A percentile compares a stretch with the other conserved stretches of the same genome.
Evolutionary conservation across 2,797 vertebrate species (phyloP).

Genomic region (Neosilurus mollespiculum): DNA sequence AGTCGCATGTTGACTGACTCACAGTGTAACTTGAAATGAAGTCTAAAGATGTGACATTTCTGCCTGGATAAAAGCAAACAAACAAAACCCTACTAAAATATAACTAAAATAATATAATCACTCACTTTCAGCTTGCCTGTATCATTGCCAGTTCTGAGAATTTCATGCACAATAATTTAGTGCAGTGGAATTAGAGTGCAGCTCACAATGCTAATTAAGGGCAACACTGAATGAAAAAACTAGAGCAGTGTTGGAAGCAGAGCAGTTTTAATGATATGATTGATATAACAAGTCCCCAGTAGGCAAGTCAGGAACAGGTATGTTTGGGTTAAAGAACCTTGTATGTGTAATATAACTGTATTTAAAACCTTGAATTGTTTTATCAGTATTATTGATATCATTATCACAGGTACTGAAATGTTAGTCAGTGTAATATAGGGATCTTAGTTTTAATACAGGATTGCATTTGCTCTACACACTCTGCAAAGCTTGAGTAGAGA

Average conservation of each 20-base stretch:
- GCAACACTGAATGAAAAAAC: neutral
- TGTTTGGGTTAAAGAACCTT: neutral
- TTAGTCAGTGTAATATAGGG: neutral
- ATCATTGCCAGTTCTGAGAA: neutral
- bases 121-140: neutral
- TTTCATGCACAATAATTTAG: conserved; percentile 1
- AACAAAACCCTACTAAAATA: neutral
- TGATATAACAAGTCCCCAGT: neutral
- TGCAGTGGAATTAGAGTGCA: neutral
- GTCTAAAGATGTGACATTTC: conserved; percentile 8
- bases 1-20: neutral
- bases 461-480: neutral
- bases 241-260: neutral
- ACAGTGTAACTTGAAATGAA: neutral
- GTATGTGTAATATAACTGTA: neutral
- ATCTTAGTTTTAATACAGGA: neutral
- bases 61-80: neutral
- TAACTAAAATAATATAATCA: neutral
- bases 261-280: neutral
- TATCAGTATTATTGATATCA: neutral
- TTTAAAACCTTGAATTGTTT: neutral
- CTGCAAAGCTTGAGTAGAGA: neutral
- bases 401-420: neutral
- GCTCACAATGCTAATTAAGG: neutral
- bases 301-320: neutral